Base-by-base conservation (phyloP, 2,888 invertebrate species). In the Lasioglossum villosulum region DNA sequence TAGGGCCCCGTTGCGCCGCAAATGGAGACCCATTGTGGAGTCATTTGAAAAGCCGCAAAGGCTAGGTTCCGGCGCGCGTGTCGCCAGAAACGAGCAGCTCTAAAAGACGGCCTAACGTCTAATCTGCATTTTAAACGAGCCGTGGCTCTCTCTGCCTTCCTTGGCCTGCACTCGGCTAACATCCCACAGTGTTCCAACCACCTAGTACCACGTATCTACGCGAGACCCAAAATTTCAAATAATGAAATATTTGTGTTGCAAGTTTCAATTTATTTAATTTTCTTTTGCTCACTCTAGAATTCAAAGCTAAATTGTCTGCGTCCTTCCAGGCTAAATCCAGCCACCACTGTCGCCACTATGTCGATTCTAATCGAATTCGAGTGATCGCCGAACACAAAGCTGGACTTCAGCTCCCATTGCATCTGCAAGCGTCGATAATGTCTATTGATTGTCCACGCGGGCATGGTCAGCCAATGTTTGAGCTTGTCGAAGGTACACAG, bases 121-220 rank as follows among this genome's bases (percentile, higher is more conserved):
- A 92, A 93, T 93, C 93, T 93, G 93, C 93, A 93, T 93, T 93
- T 93, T 93, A 93, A 93, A 93, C 93, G 92, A 93, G 89, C 80
- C 84, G 81, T 88, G 30, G 78, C 87, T 82, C 82, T 87, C 52
- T 52, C 52, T 52, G 52, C 52, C 52, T 52, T 52, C 52, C n/a
- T 52, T n/a, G 52, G 52, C 23, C 52, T 52, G 52, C 10, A 10
- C 52, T n/a, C 52, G 52, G 10, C 52, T n/a, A 52, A 10, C 23
- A 52, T 52, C 52, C 52, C n/a, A 10, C 52, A n/a, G 10, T 10
- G 23, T 52, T 52, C 52, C 52, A 52, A 52, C 52, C 23, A 23
- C 5, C 52, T 23, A 8, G 10, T 2, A 52, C 23, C 10, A 14
- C 14, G 14, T 14, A n/a, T n/a, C 8, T n/a, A n/a, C 23, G n/a